phyloP scores from a whole-genome alignment of 2,797 vertebrate genomes.

The Lagodon rhomboides region DNA sequence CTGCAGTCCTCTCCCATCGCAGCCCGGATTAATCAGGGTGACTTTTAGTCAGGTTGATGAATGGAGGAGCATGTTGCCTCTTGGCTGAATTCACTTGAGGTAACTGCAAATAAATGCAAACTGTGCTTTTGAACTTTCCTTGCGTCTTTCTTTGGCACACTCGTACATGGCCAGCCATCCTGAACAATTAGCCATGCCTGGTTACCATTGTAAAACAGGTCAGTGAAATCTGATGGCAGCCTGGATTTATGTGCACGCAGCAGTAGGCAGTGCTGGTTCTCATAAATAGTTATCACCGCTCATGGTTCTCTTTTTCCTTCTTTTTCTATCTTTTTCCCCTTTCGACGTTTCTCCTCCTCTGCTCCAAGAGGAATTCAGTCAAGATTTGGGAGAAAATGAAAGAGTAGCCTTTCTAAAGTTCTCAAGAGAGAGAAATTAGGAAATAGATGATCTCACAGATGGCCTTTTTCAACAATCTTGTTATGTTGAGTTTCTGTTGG shows the following conservation, averaged over 20 bases:
- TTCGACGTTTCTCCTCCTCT: conserved; percentile 5
- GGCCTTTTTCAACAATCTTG: conserved; percentile 42
- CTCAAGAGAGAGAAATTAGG: conserved; percentile 48
- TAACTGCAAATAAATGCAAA: background rate
- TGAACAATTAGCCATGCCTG: conserved; percentile 67
- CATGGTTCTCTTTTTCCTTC: background rate
- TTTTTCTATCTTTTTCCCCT: conserved; percentile 10
- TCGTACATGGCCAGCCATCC: conserved; percentile 45
- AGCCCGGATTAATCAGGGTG: conserved; percentile 54
- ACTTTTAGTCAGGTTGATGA: conserved; percentile 60
- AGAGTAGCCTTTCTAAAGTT: conserved; percentile 18
- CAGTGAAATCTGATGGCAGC: conserved; percentile 57
- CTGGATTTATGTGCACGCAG: conserved; percentile 58
- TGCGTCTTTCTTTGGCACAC: conserved; percentile 21
- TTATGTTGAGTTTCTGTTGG: conserved; percentile 35
- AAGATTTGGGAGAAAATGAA: conserved; percentile 50
- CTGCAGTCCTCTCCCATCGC: conserved; percentile 33
- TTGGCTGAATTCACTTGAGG: conserved; percentile 28
- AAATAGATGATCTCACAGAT: conserved; percentile 58
- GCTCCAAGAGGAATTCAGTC: conserved; percentile 36
- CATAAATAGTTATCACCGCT: conserved; percentile 55
- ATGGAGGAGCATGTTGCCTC: conserved; percentile 34
- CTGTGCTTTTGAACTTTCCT: background rate
- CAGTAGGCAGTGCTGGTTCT: conserved; percentile 49
- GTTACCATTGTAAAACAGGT: conserved; percentile 69